Base-by-base conservation (phyloP, 2,797 vertebrate genomes). In the Siniperca obscura region DNA sequence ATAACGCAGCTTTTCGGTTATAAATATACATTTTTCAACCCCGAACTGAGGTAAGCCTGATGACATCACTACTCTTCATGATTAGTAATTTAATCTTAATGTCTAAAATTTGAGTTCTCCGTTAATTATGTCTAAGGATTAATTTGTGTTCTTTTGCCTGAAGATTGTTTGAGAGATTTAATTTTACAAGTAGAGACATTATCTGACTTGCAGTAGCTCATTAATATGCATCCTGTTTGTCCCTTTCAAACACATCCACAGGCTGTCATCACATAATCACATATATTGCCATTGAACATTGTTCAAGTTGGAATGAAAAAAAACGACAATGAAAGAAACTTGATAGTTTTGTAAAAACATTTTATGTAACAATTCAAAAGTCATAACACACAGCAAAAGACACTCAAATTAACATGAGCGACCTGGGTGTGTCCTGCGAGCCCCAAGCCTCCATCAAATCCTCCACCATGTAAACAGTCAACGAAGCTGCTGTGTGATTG, bases 361-460 rank as follows among this genome's bases (percentile, higher is more conserved):
- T 94, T 95, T 92, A 94, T 93, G 82, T 84, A 86, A 89, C 90
- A 89, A 90, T 91, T 88, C 30, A 90, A 92, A 93, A 90, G 57
- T 90, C 73, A 85, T 83, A 82, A 84, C 72, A 84, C 60, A 79
- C 80, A 85, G 83, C 77, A 91, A 91, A 90, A 83, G 65, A 93
- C 90, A 93, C 90, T 92, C 80, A 90, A 90, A 91, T 85, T 65
- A 90, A 86, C 46, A 78, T 68, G 81, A 91, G 77, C n/a, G 34
- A 75, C 62, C 17, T 55, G 70, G 79, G 81, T 86, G 90, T 87
- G 87, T 87, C 88, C 90, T 80, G 83, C 69, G 78, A 64, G 76
- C 74, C 71, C 66, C 71, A 48, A 77, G 78, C 73, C 44, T 68
- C 64, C 62, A 25, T 82, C 70, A 69, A 76, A 78, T 70, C 81